A percentile compares a stretch with the other conserved stretches of the same genome.
phyloP scores from a whole-genome alignment of 2,113 vertebrate genomes.

The Cyanistes caeruleus region DNA sequence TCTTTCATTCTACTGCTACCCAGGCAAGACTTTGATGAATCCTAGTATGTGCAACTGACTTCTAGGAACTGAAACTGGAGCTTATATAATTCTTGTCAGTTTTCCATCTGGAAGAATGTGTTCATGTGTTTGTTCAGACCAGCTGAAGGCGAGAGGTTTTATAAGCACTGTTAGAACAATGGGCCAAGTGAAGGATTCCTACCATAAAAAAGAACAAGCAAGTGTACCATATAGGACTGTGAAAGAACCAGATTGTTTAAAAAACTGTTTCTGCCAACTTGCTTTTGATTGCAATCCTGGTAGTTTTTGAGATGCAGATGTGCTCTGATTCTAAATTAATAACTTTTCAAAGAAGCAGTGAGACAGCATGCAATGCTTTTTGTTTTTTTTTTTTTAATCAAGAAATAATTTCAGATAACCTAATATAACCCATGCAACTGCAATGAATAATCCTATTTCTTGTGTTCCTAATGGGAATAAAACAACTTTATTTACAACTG shows the following conservation, averaged over 20 bases:
- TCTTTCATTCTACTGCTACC: background rate
- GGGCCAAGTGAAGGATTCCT: background rate
- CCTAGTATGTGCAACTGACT: background rate
- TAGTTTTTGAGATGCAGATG: background rate
- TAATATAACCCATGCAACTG: background rate
- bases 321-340: background rate
- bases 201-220: background rate
- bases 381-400: background rate
- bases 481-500: background rate
- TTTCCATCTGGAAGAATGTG: background rate
- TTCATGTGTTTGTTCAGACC: background rate
- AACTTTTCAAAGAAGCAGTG: background rate
- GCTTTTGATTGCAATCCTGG: background rate
- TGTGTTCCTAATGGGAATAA: background rate
- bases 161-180: background rate
- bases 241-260: background rate
- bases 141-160: background rate
- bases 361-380: background rate
- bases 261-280: background rate
- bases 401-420: background rate
- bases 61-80: background rate
- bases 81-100: background rate
- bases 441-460: background rate
- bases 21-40: background rate
- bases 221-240: background rate